A percentile compares a stretch with the other conserved stretches of the same genome.
phyloP scores from a whole-genome alignment of 2,113 vertebrate genomes.

The Cettia cetti region DNA sequence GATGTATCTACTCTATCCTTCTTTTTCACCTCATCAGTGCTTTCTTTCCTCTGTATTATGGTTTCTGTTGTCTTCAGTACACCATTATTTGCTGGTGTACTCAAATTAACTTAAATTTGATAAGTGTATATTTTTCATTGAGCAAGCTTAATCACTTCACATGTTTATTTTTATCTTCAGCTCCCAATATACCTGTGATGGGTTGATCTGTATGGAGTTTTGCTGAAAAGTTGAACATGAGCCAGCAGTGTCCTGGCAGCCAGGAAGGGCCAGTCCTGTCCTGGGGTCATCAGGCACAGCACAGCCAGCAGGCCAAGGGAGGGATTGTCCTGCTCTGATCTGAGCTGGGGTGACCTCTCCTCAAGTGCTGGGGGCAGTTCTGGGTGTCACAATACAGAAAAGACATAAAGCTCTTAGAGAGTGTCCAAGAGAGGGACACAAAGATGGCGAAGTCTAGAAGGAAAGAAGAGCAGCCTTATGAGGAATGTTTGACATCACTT shows the following conservation, averaged over 20 bases:
- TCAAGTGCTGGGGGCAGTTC: accelerated
- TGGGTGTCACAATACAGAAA: neutral
- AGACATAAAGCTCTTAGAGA: neutral
- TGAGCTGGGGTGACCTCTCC: accelerated
- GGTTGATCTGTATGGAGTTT: neutral
- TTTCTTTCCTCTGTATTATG: neutral
- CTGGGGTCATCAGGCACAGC: neutral
- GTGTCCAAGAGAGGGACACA: neutral
- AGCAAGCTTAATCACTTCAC: neutral
- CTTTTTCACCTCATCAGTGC: neutral
- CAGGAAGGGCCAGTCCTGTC: accelerated
- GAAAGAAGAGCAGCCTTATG: neutral
- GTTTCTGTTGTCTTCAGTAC: neutral
- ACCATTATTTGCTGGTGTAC: neutral
- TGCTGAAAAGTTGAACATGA: neutral
- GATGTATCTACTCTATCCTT: neutral
- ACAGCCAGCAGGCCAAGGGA: accelerated
- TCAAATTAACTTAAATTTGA: neutral
- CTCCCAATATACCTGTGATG: neutral
- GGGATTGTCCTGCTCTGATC: neutral
- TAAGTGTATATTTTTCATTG: neutral
- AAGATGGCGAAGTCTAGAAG: neutral
- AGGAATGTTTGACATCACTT: neutral
- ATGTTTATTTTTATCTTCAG: neutral
- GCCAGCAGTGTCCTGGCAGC: neutral